Conservation (phyloP, 2,113 vertebrate genomes). For the Pterophyllum scalare region DNA sequence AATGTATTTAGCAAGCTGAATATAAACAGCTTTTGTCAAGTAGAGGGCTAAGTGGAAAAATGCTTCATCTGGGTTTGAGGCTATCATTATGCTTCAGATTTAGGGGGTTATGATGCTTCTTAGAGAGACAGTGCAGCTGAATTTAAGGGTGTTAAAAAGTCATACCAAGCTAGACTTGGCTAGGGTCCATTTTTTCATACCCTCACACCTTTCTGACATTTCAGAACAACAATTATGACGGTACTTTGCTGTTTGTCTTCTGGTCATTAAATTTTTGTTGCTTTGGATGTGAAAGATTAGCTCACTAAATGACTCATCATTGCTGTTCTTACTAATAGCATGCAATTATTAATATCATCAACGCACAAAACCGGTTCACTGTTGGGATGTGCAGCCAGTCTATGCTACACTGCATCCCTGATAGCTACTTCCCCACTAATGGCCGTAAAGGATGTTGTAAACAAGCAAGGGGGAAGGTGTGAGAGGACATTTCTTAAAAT, state of each 20-base stretch:
- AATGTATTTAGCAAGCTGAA: constrained; percentile 48
- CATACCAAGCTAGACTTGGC: not conserved
- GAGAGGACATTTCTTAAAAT: not conserved
- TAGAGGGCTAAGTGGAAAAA: not conserved
- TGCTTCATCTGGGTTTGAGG: constrained; percentile 13
- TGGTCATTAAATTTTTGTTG: accelerated
- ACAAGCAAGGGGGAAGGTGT: not conserved
- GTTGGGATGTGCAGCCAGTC: not conserved
- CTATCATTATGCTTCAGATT: not conserved
- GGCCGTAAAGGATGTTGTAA: not conserved
- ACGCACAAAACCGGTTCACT: not conserved
- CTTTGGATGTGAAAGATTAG: not conserved
- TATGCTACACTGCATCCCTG: not conserved
- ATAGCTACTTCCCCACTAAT: not conserved
- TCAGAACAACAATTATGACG: not conserved
- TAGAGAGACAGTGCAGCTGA: not conserved
- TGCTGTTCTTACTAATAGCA: not conserved
- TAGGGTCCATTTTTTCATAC: not conserved
- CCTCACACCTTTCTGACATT: not conserved
- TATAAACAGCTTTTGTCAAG: constrained; percentile 45
- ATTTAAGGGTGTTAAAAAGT: accelerated
- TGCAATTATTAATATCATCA: not conserved
- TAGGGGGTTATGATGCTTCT: not conserved
- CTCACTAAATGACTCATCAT: no score
- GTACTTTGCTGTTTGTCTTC: not conserved